A percentile compares a stretch with the other conserved stretches of the same genome.
Conservation (phyloP, 2,888 invertebrate species). For the Eupithecia exiguata region DNA sequence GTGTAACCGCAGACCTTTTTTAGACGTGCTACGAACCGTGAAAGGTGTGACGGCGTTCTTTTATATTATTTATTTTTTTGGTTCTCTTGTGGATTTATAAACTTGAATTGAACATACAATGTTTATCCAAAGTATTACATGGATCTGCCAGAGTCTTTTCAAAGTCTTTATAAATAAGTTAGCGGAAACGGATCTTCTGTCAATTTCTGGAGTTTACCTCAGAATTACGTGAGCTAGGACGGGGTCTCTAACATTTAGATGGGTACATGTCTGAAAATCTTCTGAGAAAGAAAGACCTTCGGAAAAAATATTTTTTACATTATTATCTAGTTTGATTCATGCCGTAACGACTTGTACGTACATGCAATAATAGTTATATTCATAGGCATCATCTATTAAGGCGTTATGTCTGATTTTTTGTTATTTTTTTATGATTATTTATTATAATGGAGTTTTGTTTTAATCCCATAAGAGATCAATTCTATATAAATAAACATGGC, state of each 20-base stretch:
- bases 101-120: not conserved
- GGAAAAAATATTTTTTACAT: not conserved
- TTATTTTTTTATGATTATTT: too few relatives aligned
- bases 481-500: too few relatives aligned
- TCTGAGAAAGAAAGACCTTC: not conserved
- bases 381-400: too few relatives aligned
- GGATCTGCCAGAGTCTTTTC: not conserved
- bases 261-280: not conserved
- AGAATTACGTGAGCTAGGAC: not conserved
- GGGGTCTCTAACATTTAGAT: not conserved
- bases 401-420: too few relatives aligned
- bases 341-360: too few relatives aligned
- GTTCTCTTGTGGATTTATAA: not conserved
- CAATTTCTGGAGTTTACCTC: not conserved
- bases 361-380: too few relatives aligned
- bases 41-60: not conserved
- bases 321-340: not conserved
- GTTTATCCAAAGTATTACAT: not conserved
- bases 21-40: not conserved
- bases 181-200: not conserved
- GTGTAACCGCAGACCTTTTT: not conserved
- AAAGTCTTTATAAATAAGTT: slow-evolving; percentile 3
- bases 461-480: too few relatives aligned
- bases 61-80: not conserved
- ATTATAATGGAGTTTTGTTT: too few relatives aligned